Conservation (phyloP, 2,113 vertebrate genomes). For the Rostratula benghalensis region DNA sequence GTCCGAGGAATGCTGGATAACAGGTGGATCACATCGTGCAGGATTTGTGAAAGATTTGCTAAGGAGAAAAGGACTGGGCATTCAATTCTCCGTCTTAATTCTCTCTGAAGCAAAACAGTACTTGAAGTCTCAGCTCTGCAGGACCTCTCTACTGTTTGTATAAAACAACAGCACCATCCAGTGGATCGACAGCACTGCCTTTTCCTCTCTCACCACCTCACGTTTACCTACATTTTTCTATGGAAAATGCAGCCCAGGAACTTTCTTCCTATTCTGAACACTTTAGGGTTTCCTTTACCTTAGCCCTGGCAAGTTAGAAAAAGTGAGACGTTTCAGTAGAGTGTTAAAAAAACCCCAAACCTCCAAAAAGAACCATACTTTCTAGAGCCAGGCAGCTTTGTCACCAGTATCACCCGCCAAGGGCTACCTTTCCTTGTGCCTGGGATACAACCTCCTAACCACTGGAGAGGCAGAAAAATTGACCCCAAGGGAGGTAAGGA, state of each 20-base stretch:
- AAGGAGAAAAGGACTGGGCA: background rate
- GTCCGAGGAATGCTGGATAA: background rate
- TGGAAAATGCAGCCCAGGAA: background rate
- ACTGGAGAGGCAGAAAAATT: rapidly evolving
- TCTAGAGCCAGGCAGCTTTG: background rate
- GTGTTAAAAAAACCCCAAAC: background rate
- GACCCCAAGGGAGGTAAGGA: background rate
- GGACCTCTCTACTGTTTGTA: background rate
- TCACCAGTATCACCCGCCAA: rapidly evolving
- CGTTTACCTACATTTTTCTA: background rate
- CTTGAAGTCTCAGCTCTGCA: background rate
- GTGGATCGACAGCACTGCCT: background rate
- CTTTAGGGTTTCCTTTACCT: background rate
- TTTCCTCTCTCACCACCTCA: background rate
- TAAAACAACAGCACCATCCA: slow-evolving; percentile 48
- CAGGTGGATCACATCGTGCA: background rate
- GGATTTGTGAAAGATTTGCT: background rate
- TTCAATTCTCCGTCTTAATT: background rate
- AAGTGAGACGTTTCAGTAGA: background rate
- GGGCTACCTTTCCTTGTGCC: background rate
- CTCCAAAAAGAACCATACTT: background rate
- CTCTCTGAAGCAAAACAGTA: background rate
- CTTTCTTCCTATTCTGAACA: background rate
- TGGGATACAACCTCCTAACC: background rate
- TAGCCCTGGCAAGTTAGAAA: background rate